These are phyloP conservation scores for Trichomalopsis sarcophagae DNA, from an alignment of 1,140 invertebrate species.

Conservation along the genomic window DNA sequence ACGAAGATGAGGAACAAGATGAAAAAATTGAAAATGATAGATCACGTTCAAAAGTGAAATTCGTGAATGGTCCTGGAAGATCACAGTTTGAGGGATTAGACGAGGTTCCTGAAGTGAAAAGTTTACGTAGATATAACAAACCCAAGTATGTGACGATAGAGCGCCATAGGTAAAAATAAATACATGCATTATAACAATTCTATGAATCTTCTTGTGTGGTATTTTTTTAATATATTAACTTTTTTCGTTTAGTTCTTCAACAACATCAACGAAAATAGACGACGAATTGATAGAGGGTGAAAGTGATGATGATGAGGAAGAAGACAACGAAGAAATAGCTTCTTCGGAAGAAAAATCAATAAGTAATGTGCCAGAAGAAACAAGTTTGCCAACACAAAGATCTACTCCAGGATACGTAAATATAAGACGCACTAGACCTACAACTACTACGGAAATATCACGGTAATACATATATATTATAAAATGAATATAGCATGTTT, in stretches of 20 bases:
- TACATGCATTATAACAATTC: constrained; percentile 7
- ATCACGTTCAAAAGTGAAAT: constrained; percentile 57
- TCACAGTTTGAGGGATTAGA: constrained; percentile 84
- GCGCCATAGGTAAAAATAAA: constrained; percentile 68
- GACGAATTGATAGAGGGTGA: constrained; percentile 62
- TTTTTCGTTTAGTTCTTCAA: constrained; percentile 43
- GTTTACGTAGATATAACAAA: constrained; percentile 76
- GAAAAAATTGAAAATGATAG: not conserved
- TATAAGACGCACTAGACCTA: constrained; percentile 78
- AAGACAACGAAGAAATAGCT: constrained; percentile 64
- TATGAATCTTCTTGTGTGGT: not conserved
- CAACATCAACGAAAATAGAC: constrained; percentile 24
- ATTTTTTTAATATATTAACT: constrained; percentile 40
- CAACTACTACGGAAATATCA: constrained; percentile 59
- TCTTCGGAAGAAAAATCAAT: constrained; percentile 63
- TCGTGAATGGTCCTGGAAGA: constrained; percentile 73
- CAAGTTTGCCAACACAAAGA: constrained; percentile 71
- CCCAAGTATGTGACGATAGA: constrained; percentile 80
- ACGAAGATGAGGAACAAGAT: constrained; percentile 43
- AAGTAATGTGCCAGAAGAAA: constrained; percentile 61
- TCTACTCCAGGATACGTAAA: constrained; percentile 78
- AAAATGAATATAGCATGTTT: not conserved
- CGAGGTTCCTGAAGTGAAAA: constrained; percentile 75
- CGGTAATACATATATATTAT: constrained; percentile 42
- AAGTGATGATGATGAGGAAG: constrained; percentile 66